phyloP scores from a whole-genome alignment of 2,888 invertebrate genomes.

The Aethes cnicana region DNA sequence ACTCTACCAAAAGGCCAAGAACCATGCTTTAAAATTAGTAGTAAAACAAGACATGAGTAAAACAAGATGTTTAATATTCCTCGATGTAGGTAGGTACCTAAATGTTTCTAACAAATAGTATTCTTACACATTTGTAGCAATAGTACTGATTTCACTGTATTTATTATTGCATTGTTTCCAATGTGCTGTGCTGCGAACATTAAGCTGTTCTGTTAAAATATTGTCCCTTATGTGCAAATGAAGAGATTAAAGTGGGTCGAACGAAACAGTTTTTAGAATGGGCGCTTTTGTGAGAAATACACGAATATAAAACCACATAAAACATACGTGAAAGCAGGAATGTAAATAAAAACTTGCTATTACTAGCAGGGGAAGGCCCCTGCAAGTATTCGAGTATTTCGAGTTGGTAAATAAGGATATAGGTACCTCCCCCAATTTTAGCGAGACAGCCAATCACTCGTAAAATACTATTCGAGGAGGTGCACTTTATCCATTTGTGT shows the following conservation, averaged over 20 bases:
- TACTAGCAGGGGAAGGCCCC: too few relatives aligned
- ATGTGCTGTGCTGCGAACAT: conserved; percentile 16
- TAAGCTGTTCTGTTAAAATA: conserved; percentile 26
- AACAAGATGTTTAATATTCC: neutral
- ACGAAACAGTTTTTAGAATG: conserved; percentile 13
- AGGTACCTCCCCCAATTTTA: too few relatives aligned
- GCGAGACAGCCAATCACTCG: too few relatives aligned
- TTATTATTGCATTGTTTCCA: conserved; percentile 24
- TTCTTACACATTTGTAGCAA: conserved; percentile 2
- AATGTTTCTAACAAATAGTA: conserved; percentile 11
- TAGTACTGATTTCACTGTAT: conserved; percentile 26
- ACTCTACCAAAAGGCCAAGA: too few relatives aligned
- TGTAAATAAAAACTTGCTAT: too few relatives aligned
- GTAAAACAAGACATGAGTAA: neutral
- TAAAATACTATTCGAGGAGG: too few relatives aligned
- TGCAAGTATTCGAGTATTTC: too few relatives aligned
- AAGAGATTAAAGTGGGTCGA: conserved; percentile 10
- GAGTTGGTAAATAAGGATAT: too few relatives aligned
- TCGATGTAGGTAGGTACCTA: neutral
- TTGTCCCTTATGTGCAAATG: conserved; percentile 28
- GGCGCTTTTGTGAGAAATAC: neutral
- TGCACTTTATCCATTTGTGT: too few relatives aligned
- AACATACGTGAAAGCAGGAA: too few relatives aligned
- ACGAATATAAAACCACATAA: neutral
- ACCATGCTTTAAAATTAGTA: neutral